Evolutionary conservation across 2,888 invertebrate genomes (phyloP).

Genomic region (Plagiodera versicolora): DNA sequence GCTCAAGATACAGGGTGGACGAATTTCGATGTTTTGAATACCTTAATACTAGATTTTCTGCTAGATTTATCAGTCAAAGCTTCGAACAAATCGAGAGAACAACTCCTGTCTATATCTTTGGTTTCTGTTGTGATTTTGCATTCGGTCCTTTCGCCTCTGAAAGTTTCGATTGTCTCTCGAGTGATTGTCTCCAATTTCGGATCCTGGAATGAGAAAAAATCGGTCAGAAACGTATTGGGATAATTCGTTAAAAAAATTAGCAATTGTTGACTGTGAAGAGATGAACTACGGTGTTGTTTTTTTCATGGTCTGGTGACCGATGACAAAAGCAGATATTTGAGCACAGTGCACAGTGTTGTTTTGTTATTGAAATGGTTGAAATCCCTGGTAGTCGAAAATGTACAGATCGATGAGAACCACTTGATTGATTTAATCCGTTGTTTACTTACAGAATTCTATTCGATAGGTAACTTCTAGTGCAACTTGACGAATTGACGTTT

Average conservation of each 20-base stretch:
- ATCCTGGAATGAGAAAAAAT: constrained; percentile 49
- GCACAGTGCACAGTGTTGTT: background rate
- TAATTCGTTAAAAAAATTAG: background rate
- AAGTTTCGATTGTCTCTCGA: constrained; percentile 67
- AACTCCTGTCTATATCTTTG: constrained; percentile 56
- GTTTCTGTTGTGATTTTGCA: constrained; percentile 66
- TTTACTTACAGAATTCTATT: background rate
- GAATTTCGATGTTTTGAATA: constrained; percentile 13
- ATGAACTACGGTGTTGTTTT: background rate
- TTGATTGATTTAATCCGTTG: no score
- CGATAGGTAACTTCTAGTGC: background rate
- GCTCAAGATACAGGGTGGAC: no score
- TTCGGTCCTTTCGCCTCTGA: constrained; percentile 64
- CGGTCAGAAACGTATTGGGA: background rate
- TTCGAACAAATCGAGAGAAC: constrained; percentile 49
- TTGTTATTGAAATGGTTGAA: background rate
- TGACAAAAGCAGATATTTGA: background rate
- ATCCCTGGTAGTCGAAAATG: background rate
- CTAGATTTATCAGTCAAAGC: constrained; percentile 37
- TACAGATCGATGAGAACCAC: no score
- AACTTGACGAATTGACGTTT: background rate
- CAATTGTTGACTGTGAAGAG: background rate
- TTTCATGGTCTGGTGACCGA: background rate
- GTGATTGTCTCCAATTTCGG: constrained; percentile 67
- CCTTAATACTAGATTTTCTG: constrained; percentile 33